phyloP scores from a whole-genome alignment of 2,797 vertebrate genomes.

The Cryptoblepharus egeriae region DNA sequence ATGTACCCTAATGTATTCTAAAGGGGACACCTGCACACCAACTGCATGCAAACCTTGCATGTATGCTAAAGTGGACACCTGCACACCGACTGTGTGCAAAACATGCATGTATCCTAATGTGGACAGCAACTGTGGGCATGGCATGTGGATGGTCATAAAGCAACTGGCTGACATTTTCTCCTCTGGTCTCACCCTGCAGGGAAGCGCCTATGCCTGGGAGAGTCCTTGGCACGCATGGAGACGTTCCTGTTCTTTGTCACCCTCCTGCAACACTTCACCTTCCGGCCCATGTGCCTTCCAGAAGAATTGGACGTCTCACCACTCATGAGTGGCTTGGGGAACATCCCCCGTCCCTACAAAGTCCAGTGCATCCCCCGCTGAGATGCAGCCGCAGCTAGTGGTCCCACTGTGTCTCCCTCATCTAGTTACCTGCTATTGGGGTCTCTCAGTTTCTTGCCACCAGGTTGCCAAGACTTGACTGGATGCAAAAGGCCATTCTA shows the following conservation, averaged over 20 bases:
- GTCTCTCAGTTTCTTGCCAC: not conserved
- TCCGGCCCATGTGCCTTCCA: conserved; percentile 43
- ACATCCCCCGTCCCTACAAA: conserved; percentile 47
- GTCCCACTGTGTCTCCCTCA: not conserved
- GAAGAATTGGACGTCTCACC: conserved; percentile 59
- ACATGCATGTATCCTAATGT: no score
- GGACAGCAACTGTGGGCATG: not conserved
- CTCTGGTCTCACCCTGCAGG: conserved; percentile 28
- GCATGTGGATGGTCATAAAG: not conserved
- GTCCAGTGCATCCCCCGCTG: conserved; percentile 35
- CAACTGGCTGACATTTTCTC: not conserved
- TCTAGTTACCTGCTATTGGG: not conserved
- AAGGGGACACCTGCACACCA: no score
- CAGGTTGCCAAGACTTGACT: no score
- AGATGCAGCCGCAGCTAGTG: not conserved
- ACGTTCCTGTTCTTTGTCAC: conserved; percentile 60
- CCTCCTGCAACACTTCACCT: conserved; percentile 63
- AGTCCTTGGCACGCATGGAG: conserved; percentile 57
- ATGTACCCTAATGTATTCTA: no score
- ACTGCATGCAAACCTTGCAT: no score
- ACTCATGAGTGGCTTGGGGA: conserved; percentile 28
- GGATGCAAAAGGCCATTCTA: not conserved
- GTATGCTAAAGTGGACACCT: no score
- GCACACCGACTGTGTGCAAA: no score
- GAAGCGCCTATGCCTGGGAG: conserved; percentile 60